A percentile compares a stretch with the other conserved stretches of the same genome.
phyloP scores from a whole-genome alignment of 2,113 vertebrate genomes.

The Bufo bufo region DNA sequence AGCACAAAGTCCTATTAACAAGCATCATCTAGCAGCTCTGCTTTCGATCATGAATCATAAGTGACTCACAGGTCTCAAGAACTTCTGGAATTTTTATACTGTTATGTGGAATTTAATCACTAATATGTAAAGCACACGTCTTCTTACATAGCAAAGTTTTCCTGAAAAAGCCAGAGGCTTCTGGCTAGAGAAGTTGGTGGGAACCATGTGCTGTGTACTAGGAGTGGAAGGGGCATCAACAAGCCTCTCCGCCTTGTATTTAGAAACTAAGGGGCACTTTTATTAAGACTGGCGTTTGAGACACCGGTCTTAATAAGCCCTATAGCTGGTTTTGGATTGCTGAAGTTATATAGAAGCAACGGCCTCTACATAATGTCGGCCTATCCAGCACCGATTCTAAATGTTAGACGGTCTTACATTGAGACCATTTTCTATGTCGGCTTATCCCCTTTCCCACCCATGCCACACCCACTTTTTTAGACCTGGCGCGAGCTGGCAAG shows the following conservation, averaged over 20 bases:
- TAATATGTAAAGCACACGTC: background rate
- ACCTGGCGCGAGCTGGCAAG: too few relatives aligned
- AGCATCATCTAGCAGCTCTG: conserved; percentile 27
- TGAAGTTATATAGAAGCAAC: too few relatives aligned
- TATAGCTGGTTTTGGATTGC: too few relatives aligned
- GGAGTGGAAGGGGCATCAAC: background rate
- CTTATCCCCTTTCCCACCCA: too few relatives aligned
- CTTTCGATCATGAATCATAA: conserved; percentile 18
- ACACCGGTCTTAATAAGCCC: too few relatives aligned
- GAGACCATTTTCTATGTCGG: too few relatives aligned
- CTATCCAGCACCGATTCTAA: too few relatives aligned
- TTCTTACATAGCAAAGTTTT: background rate
- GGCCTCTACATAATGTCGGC: too few relatives aligned
- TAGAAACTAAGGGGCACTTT: too few relatives aligned
- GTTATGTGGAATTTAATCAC: background rate
- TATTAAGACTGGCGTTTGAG: too few relatives aligned
- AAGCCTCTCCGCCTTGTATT: background rate
- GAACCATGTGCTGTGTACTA: background rate
- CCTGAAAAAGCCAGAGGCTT: background rate
- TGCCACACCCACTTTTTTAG: too few relatives aligned
- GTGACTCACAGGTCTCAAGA: background rate
- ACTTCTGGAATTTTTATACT: background rate
- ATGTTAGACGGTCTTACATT: too few relatives aligned
- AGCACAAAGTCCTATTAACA: conserved; percentile 31
- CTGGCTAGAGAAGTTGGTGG: background rate